Conservation (phyloP, 2,888 invertebrate genomes). For the Drosophila fungiperda region DNA sequence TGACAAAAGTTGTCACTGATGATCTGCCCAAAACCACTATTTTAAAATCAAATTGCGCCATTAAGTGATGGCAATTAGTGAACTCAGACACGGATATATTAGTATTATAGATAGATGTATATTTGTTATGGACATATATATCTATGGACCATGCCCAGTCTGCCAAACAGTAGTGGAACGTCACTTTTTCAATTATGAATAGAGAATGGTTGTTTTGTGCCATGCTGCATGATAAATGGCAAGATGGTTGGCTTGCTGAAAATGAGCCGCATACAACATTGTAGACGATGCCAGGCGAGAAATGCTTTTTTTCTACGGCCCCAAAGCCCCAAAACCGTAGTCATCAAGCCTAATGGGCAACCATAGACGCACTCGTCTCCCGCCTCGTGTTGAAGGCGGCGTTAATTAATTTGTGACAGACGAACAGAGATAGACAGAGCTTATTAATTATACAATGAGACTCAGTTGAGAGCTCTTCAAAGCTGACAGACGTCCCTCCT, state of each 20-base stretch:
- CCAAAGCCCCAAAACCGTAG: slow-evolving; percentile 23
- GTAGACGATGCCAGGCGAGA: slow-evolving; percentile 29
- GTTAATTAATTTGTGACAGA: slow-evolving; percentile 70
- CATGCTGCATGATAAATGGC: slow-evolving; percentile 47
- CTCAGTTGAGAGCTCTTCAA: slow-evolving; percentile 26
- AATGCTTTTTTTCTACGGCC: slow-evolving; percentile 20
- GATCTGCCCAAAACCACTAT: slow-evolving; percentile 54
- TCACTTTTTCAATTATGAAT: slow-evolving; percentile 78
- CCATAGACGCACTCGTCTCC: slow-evolving; percentile 34
- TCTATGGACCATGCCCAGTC: slow-evolving; percentile 16
- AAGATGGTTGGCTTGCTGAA: slow-evolving; percentile 20
- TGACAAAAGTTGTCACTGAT: slow-evolving; percentile 80
- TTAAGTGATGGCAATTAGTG: slow-evolving; percentile 77
- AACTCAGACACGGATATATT: slow-evolving; percentile 12
- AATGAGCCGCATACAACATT: slow-evolving; percentile 1
- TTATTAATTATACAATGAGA: slow-evolving; percentile 72
- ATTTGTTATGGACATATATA: neutral
- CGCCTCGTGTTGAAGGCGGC: slow-evolving; percentile 31
- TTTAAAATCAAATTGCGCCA: slow-evolving; percentile 73
- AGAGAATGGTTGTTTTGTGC: slow-evolving; percentile 72
- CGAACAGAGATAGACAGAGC: slow-evolving; percentile 27
- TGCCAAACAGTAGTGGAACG: slow-evolving; percentile 72
- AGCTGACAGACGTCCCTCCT: slow-evolving; percentile 6
- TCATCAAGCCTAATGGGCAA: slow-evolving; percentile 63
- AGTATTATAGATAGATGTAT: neutral